Conservation (phyloP, 2,113 vertebrate genomes). For the Vicugna pacos region DNA sequence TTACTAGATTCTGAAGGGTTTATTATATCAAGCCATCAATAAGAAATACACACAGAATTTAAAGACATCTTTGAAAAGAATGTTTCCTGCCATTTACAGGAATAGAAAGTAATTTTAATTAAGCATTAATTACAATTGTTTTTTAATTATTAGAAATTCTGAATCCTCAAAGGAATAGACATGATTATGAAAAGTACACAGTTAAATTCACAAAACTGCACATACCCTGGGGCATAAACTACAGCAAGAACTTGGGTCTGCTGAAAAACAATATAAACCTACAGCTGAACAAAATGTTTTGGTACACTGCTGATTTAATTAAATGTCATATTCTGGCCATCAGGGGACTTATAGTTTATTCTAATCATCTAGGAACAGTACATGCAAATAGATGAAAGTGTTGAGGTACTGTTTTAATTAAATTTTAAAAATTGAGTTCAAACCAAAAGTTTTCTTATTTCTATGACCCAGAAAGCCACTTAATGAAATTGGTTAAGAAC, state of each 20-base stretch:
- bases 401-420: slow-evolving; percentile 78
- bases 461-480: not conserved
- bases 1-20: not conserved
- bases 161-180: slow-evolving; percentile 48
- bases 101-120: slow-evolving; percentile 65
- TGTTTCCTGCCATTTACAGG: slow-evolving; percentile 17
- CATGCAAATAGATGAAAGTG: slow-evolving; percentile 26
- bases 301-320: slow-evolving; percentile 77
- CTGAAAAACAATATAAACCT: slow-evolving; percentile 62
- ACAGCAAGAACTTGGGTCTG: slow-evolving; percentile 50
- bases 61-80: slow-evolving; percentile 18
- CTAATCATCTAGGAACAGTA: slow-evolving; percentile 62
- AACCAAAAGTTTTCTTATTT: slow-evolving; percentile 61
- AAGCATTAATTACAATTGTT: slow-evolving; percentile 50
- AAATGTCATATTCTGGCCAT: slow-evolving; percentile 70
- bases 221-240: not conserved
- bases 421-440: slow-evolving; percentile 39
- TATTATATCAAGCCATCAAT: slow-evolving; percentile 19
- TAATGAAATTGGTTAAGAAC: slow-evolving; percentile 52
- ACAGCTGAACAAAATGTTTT: slow-evolving; percentile 59
- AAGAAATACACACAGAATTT: slow-evolving; percentile 4
- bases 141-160: slow-evolving; percentile 62
- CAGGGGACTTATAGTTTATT: slow-evolving; percentile 73
- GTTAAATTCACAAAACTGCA: slow-evolving; percentile 62
- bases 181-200: slow-evolving; percentile 15